Percentiles rank a stretch among this genome's conserved stretches.
These are phyloP conservation scores for Ambastaia sidthimunki DNA, from an alignment of 2,797 vertebrate genomes.

Conservation along the genomic window DNA sequence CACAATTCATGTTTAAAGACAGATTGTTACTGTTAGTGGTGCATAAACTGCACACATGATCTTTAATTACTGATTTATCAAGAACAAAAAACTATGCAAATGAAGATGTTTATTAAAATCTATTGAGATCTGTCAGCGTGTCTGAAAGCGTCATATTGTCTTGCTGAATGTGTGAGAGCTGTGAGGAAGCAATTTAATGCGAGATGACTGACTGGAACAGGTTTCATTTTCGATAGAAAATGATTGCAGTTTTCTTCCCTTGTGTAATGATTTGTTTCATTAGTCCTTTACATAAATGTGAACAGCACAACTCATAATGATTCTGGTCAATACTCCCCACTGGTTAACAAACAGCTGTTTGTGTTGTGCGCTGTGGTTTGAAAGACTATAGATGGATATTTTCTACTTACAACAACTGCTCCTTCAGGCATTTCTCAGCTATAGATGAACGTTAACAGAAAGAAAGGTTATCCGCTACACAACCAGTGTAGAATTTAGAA, in stretches of 20 bases:
- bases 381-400: background rate
- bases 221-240: conserved; percentile 10
- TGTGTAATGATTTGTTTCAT: background rate
- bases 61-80: no score
- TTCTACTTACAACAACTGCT: background rate
- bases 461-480: background rate
- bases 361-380: background rate
- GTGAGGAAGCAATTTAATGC: background rate
- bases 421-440: conserved; percentile 7
- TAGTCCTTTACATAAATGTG: conserved; percentile 38
- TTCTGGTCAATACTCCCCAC: background rate
- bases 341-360: conserved; percentile 22
- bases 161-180: conserved; percentile 1
- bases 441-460: background rate
- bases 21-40: no score
- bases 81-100: no score
- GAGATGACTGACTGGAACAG: conserved; percentile 1
- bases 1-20: no score
- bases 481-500: background rate
- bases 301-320: conserved; percentile 9
- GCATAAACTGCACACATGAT: no score
- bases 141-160: background rate
- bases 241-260: background rate
- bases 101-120: no score
- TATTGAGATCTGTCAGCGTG: background rate